Evolutionary conservation across 2,888 invertebrate species (phyloP).

Genomic region (Trachelus stipa): DNA sequence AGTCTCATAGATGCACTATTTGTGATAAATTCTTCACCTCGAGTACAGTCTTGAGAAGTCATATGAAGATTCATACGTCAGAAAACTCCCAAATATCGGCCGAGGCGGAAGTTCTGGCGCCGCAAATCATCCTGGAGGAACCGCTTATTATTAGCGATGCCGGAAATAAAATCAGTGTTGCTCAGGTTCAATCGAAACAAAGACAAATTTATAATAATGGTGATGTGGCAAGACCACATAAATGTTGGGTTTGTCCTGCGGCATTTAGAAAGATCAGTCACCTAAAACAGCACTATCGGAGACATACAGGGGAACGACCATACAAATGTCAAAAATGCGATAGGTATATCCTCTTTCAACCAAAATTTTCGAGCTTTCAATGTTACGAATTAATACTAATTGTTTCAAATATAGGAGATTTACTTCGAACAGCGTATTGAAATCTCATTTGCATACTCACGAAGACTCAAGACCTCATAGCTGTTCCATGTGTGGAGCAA

Average conservation of each 20-base stretch:
- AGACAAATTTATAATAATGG: slow-evolving; percentile 50
- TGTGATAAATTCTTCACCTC: slow-evolving; percentile 64
- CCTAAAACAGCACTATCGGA: slow-evolving; percentile 68
- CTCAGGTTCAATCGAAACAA: slow-evolving; percentile 52
- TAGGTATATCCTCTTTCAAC: slow-evolving; percentile 39
- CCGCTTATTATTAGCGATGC: slow-evolving; percentile 70
- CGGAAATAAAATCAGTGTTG: slow-evolving; percentile 54
- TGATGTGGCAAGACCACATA: slow-evolving; percentile 65
- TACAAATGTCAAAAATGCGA: slow-evolving; percentile 64
- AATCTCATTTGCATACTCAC: slow-evolving; percentile 71
- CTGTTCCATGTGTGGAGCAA: slow-evolving; percentile 68
- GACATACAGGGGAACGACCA: slow-evolving; percentile 63
- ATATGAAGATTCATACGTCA: slow-evolving; percentile 57
- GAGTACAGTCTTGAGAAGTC: slow-evolving; percentile 59
- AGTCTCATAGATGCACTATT: slow-evolving; percentile 58
- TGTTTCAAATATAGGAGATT: slow-evolving; percentile 61
- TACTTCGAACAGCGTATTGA: slow-evolving; percentile 70
- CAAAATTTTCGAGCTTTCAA: slow-evolving; percentile 6
- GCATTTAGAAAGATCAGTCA: slow-evolving; percentile 72
- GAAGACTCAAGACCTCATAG: slow-evolving; percentile 67
- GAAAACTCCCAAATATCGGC: slow-evolving; percentile 45
- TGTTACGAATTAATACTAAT: neutral
- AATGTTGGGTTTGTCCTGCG: slow-evolving; percentile 65
- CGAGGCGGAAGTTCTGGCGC: slow-evolving; percentile 53
- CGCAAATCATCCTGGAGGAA: slow-evolving; percentile 69